Base-by-base conservation (phyloP, 2,797 vertebrate genomes). In the Gadopsis marmoratus region DNA sequence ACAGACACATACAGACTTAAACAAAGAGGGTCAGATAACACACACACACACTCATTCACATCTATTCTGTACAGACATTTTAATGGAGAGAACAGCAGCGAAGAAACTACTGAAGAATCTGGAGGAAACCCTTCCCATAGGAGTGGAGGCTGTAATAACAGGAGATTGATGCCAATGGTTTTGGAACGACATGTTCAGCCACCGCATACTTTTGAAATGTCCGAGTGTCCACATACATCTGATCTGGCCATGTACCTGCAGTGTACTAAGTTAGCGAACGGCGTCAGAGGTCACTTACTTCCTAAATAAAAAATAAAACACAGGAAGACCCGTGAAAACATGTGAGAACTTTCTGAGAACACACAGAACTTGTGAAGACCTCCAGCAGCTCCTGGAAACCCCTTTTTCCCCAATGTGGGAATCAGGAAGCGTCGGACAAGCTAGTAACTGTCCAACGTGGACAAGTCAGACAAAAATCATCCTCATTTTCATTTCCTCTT, bases 11-110 rank as follows among this genome's bases (percentile, higher is more conserved):
- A 64, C 17, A 63, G 23, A 50, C 47, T 50, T 21, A 21, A 1
- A 54, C 47, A 63, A 19, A 63, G 51, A 48, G 21, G 56, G n/a
- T 59, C 69, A 66, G 41, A 39, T 13, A 45, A 72, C 12, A 54
- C 23, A 50, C 14, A 26, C 26, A 26, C 26, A 26, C 26, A 26
- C 26, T 26, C 26, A 26, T 26, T 26, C 26, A 26, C 26, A 26
- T 26, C 26, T 26, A 26, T 26, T 26, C 26, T 26, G 26, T 19
- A 37, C 16, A 21, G 4, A 33, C 11, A 50, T 14, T n/a, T 55
- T 10, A 16, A 51, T 10, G 39, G 17, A 55, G 35, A 43, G 62
- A 63, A 39, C 26, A 16, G 31, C 56, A 33, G 65, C n/a, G 14
- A 31, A 62, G 39, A 29, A 43, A 61, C 4, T 2, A 6, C 5